Conservation (phyloP, 2,113 vertebrate species). For the Actinemys pallida region DNA sequence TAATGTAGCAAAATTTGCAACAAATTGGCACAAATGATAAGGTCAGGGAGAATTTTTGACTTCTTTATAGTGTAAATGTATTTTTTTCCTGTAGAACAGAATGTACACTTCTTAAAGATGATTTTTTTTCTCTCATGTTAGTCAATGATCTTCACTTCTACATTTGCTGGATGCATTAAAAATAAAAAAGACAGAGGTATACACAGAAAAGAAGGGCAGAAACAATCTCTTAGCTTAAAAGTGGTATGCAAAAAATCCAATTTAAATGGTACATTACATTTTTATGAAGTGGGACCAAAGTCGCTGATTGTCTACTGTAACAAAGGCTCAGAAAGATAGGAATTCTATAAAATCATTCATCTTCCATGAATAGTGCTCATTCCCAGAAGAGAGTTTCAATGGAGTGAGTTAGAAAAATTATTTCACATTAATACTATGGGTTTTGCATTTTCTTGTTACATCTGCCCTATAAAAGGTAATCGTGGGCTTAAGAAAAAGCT, state of each 20-base stretch:
- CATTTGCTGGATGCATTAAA: background rate
- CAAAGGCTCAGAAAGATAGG: background rate
- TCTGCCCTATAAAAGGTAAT: background rate
- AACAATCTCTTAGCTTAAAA: background rate
- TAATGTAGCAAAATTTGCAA: background rate
- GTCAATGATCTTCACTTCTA: background rate
- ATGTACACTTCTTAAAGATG: background rate
- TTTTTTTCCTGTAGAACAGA: background rate
- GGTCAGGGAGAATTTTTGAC: background rate
- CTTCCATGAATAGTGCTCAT: background rate
- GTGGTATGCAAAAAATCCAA: background rate
- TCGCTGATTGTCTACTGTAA: background rate
- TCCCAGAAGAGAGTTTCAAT: background rate
- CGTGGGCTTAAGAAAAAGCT: background rate
- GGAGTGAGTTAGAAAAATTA: background rate
- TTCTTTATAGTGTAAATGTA: background rate
- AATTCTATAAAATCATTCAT: background rate
- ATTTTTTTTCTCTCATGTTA: background rate
- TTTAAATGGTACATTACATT: background rate
- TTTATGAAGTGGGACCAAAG: background rate
- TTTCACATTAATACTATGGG: background rate
- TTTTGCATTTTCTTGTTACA: background rate
- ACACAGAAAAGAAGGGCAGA: background rate
- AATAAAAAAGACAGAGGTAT: background rate
- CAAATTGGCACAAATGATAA: background rate